phyloP scores from a whole-genome alignment of 2,888 invertebrate species.

The Drosophila pseudotakahashii region DNA sequence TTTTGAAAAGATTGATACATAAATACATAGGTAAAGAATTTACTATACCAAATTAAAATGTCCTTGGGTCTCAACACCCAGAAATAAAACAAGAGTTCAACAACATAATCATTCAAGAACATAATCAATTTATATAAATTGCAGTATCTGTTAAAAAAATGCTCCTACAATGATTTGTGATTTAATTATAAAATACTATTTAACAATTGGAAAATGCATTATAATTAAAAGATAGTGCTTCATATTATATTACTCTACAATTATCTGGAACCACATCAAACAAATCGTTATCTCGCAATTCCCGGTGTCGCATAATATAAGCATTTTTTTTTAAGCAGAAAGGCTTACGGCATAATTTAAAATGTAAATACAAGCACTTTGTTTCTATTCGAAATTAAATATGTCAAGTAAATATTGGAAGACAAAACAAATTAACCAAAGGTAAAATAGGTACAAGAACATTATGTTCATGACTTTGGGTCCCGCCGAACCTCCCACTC shows the following conservation, averaged over 20 bases:
- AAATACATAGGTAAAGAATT: too few species aligned
- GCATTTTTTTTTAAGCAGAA: not conserved
- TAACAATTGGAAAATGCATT: not conserved
- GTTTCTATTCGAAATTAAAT: too few species aligned
- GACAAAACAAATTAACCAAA: not conserved
- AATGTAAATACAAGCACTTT: not conserved
- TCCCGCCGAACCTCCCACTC: constrained; percentile 50
- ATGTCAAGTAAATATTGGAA: not conserved
- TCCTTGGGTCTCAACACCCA: too few species aligned
- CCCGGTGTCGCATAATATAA: not conserved
- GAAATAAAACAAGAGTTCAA: too few species aligned
- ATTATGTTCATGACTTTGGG: too few species aligned
- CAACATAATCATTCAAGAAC: too few species aligned
- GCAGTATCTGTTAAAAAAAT: too few species aligned
- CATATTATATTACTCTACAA: not conserved
- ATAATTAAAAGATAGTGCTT: not conserved
- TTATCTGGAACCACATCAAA: not conserved
- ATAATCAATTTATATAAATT: too few species aligned
- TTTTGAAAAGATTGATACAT: not conserved
- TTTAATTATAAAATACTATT: not conserved
- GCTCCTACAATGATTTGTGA: too few species aligned
- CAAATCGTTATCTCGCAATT: not conserved
- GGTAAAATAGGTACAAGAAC: not conserved
- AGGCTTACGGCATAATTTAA: too few species aligned
- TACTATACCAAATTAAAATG: too few species aligned